Base-by-base conservation (phyloP, 2,888 invertebrate genomes). In the Nemurella pictetii region DNA sequence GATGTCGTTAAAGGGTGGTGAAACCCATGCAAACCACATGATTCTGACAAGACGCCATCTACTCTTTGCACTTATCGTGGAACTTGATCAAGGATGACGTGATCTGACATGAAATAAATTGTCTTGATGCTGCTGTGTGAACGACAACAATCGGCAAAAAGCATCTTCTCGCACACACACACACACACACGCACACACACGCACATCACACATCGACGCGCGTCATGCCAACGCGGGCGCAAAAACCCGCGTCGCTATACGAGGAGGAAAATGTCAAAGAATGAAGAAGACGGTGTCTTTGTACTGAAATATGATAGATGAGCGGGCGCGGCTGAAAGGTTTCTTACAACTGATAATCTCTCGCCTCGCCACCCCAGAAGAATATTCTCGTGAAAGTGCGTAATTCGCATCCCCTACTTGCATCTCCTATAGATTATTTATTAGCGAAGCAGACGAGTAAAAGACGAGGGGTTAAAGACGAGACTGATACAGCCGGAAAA, bases 281-380 rank as follows among this genome's bases (percentile, higher is more conserved):
- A 75, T 27, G 73, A 28, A 75, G 28, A 27, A 75, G 55, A 55
- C 55, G 55, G 75, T 75, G 75, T 75, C 75, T 75, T 75, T 75
- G 75, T 75, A n/a, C 27, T 26, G 75, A 75, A 28, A 75, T 27
- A 75, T 75, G 75, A 75, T 75, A 28, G 75, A 75, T 75, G 75
- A 75, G 28, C 27, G n/a, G 27, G 75, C 26, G 2, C 26, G 15
- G 75, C 26, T 75, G 75, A 75, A 75, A 75, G 75, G 75, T 75
- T 75, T 75, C 75, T 75, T 75, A 25, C 7, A 28, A 75, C 75
- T 75, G 7, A 9, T 26, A 75, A 27, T 28, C 28, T 75, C 20
- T 75, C 28, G 75, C 26, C 26, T 75, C 28, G 75, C 26, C 75
- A 26, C 75, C 75, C 75, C 28, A 75, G 9, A 75, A 75, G 75